These are phyloP conservation scores for Metopolophium dirhodum DNA, from an alignment of 1,140 invertebrate genomes.

Conservation along the genomic window DNA sequence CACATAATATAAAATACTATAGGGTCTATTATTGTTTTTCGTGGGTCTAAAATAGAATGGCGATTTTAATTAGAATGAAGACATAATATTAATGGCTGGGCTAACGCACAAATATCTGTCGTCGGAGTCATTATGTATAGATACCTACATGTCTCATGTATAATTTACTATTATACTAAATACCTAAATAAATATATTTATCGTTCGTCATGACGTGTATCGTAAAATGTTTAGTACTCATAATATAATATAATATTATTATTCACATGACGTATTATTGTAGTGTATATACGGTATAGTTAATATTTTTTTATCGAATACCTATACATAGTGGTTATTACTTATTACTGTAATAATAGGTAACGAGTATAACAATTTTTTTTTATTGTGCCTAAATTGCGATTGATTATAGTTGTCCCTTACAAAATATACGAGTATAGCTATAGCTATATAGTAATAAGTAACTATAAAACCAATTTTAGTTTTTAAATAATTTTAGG, in stretches of 20 bases:
- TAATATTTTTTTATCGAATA: not conserved
- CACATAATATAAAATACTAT: not conserved
- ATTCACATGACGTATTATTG: not conserved
- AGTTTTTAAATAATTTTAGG: not conserved
- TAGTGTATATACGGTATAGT: not conserved
- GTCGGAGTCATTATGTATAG: not conserved
- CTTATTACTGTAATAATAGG: not conserved
- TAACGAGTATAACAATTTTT: not conserved
- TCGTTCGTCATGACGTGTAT: not conserved
- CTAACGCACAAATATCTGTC: not conserved
- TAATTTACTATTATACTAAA: not conserved
- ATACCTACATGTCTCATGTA: not conserved
- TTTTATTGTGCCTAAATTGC: not conserved
- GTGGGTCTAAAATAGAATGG: not conserved
- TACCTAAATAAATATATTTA: not conserved
- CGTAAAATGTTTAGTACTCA: not conserved
- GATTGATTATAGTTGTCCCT: not conserved
- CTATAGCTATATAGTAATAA: not conserved
- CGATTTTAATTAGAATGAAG: slow-evolving; percentile 41
- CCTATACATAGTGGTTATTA: not conserved
- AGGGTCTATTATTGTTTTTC: slow-evolving; percentile 33
- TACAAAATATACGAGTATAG: not conserved
- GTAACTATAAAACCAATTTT: not conserved
- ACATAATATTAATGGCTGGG: not conserved
- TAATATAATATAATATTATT: not conserved